Evolutionary conservation across 2,888 invertebrate species (phyloP), one percentile per base, ranked within the genome.

Genomic region (Melinaea menophilus): DNA sequence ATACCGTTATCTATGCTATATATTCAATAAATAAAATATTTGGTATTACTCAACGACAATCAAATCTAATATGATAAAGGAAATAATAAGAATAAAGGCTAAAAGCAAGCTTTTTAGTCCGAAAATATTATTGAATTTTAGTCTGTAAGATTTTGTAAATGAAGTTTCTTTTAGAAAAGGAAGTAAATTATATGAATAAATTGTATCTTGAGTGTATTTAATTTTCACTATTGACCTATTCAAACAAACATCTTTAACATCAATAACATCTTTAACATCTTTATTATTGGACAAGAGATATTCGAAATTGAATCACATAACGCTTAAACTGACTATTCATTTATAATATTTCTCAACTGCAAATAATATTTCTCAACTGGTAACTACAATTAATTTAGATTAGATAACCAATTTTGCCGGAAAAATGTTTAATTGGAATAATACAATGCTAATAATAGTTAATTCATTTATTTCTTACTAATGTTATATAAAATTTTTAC

Each of bases 21-120:
- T 51, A 31, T 22, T 22, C 22, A 48, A 58, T 5, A 55, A 55
- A 65, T 59, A 59, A 58, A 54, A 57, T 59, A 54, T 59, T 55
- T 56, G 33, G 62, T 51, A 62, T 57, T 62, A 62, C 62, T 65
- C 59, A 62, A 59, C 55, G 56, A 62, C 65, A 62, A 56, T 57
- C 54, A 59, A 47, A 47, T 35, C 56, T 61, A 63, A 63, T 61
- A 48, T 58, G 41, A 60, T 60, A 63, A 63, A 63, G 37, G 62
- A 54, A 62, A 59, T 45, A 55, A 62, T 47, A 58, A 57, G 63
- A 62, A 61, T 63, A 63, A 47, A 56, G 58, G 51, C 47, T 63
- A 51, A 63, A 45, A 22, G 34, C 58, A 56, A 45, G 57, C 59
- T 57, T 63, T 41, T 62, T 61, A 60, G 63, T 65, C 60, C 60